Evolutionary conservation across 2,113 vertebrate genomes (phyloP).

Genomic region (Bombycilla garrulus): DNA sequence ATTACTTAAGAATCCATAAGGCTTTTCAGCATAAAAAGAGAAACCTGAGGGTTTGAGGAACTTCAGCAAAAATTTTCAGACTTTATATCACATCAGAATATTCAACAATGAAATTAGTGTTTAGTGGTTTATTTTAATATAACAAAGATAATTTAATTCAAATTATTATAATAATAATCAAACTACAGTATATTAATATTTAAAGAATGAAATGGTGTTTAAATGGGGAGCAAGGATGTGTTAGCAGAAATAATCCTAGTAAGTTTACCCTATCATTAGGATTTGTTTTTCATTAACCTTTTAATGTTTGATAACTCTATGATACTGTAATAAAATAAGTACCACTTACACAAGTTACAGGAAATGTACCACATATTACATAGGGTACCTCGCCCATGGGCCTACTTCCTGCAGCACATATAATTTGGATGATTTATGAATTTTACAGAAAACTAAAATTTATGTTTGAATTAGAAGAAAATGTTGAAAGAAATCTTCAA

Average conservation of each 20-base stretch:
- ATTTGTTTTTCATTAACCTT: neutral
- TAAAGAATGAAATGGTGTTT: neutral
- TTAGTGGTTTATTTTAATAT: neutral
- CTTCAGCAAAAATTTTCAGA: neutral
- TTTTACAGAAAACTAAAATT: neutral
- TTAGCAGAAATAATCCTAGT: neutral
- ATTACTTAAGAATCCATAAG: neutral
- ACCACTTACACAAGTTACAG: neutral
- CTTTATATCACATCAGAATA: neutral
- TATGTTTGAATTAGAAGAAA: neutral
- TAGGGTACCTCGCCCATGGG: neutral
- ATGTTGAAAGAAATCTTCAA: neutral
- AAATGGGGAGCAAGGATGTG: neutral
- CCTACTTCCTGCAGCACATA: neutral
- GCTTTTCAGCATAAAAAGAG: neutral
- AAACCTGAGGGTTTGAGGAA: neutral
- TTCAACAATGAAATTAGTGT: neutral
- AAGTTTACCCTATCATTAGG: neutral
- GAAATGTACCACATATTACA: neutral
- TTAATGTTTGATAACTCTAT: neutral
- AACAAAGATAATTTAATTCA: neutral
- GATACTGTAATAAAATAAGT: neutral
- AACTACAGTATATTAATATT: neutral
- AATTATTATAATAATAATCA: neutral
- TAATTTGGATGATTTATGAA: neutral